Base-by-base conservation (phyloP, 2,113 vertebrate species). In the Cariama cristata region DNA sequence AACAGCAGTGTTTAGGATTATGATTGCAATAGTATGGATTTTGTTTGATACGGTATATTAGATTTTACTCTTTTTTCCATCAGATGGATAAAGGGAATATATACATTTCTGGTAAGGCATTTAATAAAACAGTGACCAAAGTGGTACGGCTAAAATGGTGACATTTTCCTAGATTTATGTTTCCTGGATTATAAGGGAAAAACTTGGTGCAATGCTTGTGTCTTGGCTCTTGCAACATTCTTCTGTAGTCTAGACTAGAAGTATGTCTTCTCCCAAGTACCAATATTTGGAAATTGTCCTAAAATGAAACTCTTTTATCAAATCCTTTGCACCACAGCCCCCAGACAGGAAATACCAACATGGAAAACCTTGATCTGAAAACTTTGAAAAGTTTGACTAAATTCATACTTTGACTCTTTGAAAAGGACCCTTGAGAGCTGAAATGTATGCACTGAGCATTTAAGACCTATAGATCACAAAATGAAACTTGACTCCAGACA, bases 401-500 rank as follows among this genome's bases (percentile, higher is more conserved):
- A 95, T 96, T 92, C 85, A 62, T 97, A 72, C 77, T 96, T 71
- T 63, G 32, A 73, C 55, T 97, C 63, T 93, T 93, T 95, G 88
- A 95, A 90, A 87, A 95, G 86, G 69, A 22, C 95, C 84, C 96
- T 92, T 95, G 94, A 96, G 96, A 97, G 24, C 50, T 68, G 79
- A 96, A 92, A 94, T 92, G 73, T 63, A 80, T 77, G 53, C 53
- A 92, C 56, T 80, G 40, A 53, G 17, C 81, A 69, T 93, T 96
- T 94, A 90, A 89, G 56, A 86, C 86, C 86, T 92, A 87, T 30
- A 83, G 58, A 60, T 95, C 75, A 96, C 84, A 95, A 90, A 96
- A 62, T 94, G 95, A 97, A 97, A 98, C 94, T 93, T 94, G 94
- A 97, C 92, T 97, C 87, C 85, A 88, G 82, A 93, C 97, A 93